Evolutionary conservation across 2,888 invertebrate genomes (phyloP), one percentile per base, ranked within the genome.

Genomic region (Archips crataeganus): DNA sequence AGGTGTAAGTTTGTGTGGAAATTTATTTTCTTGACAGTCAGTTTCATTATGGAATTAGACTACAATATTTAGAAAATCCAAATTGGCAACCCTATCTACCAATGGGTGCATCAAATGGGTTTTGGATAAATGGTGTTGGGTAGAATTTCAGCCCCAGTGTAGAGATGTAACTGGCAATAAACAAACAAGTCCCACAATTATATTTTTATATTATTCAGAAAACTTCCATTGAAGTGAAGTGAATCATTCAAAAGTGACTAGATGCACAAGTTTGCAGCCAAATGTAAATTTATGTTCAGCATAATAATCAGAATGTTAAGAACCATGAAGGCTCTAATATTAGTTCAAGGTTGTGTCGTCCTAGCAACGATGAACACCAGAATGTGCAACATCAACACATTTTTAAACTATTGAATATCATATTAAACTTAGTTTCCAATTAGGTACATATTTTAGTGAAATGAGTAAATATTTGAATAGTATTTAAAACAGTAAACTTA

Each of bases 401-500:
- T 57, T 32, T 32, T 47, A 11, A 32, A 47, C 73, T 13, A 70
- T 67, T 60, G 23, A 23, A 23, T 68, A 54, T 70, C 23, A 23
- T 63, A 54, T 54, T 32, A 9, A 32, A 57, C 32, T 54, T 8
- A 32, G 32, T 57, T 10, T 32, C 32, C 57, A 57, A 32, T 32
- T n/a, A 54, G 11, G 23, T 23, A 23, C 23, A 4, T 11, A 11
- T 23, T 32, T 1, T 10, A 57, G 11, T 10, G 9, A 57, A 32
- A 15, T 54, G 9, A 70, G 36, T 34, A 54, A 57, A 71, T 54
- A 34, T 47, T 51, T 66, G 61, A 71, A 54, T 11, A 64, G 32
- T n/a, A 32, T 32, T 3, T 36, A 60, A 57, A 64, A 45, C 54
- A 39, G 23, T 67, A 70, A 70, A 93, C 95, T 96, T 94, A 97